Percentiles rank a stretch among this genome's conserved stretches.
These are phyloP conservation scores for Drosophila aff. DNA, from an alignment of 1,140 invertebrate genomes.

Conservation along the genomic window DNA sequence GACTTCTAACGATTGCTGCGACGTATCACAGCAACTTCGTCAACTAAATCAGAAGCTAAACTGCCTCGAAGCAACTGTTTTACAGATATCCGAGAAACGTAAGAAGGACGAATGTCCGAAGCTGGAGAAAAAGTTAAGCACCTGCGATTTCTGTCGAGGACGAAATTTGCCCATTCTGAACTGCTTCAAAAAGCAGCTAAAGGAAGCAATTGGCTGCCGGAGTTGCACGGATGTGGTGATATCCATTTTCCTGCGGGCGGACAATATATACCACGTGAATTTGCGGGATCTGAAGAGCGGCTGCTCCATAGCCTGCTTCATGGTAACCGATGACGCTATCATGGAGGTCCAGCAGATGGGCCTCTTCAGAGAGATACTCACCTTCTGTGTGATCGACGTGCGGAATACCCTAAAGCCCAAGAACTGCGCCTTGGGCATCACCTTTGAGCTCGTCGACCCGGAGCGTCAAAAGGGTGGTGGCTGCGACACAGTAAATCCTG, in stretches of 20 bases:
- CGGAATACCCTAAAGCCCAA: slow-evolving; percentile 47
- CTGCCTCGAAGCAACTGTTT: not conserved
- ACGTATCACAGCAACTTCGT: not conserved
- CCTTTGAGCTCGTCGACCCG: slow-evolving; percentile 53
- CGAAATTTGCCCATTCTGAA: slow-evolving; percentile 16
- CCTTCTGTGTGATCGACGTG: slow-evolving; percentile 68
- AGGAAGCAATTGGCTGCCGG: slow-evolving; percentile 27
- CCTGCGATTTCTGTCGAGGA: slow-evolving; percentile 50
- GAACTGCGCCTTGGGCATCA: slow-evolving; percentile 36
- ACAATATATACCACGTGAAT: slow-evolving; percentile 75
- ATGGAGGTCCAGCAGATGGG: slow-evolving; percentile 44
- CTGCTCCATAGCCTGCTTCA: slow-evolving; percentile 54
- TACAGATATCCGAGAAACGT: not conserved
- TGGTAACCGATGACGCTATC: slow-evolving; percentile 62
- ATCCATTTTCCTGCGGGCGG: slow-evolving; percentile 56
- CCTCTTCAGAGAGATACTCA: slow-evolving; percentile 66
- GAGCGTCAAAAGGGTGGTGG: slow-evolving; percentile 48
- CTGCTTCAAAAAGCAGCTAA: slow-evolving; percentile 30
- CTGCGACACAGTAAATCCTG: not conserved
- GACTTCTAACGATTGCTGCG: not conserved
- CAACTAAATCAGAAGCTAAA: not conserved
- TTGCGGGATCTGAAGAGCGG: slow-evolving; percentile 31
- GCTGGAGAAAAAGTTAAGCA: slow-evolving; percentile 28
- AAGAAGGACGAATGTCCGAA: not conserved
- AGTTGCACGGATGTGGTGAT: slow-evolving; percentile 40